Evolutionary conservation across 2,113 vertebrate species (phyloP).

Genomic region (Erinaceus europaeus): DNA sequence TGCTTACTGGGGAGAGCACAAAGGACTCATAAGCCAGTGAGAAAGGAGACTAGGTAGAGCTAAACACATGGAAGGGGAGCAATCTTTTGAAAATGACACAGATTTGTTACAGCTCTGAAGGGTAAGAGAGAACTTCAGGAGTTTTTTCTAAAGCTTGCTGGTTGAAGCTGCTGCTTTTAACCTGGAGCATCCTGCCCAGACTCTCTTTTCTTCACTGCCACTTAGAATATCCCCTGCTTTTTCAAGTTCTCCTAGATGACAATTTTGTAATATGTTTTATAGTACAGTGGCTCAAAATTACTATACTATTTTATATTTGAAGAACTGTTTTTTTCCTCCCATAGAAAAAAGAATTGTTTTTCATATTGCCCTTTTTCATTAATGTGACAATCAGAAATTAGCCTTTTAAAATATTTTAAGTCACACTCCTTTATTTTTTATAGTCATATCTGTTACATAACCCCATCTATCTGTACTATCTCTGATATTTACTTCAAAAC

Average conservation of each 20-base stretch:
- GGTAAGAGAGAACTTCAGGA: background rate
- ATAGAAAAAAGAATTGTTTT: background rate
- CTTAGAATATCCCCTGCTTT: background rate
- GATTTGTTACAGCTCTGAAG: slow-evolving; percentile 34
- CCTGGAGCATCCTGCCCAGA: background rate
- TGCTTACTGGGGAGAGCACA: slow-evolving; percentile 25
- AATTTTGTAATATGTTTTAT: background rate
- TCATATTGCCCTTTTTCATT: background rate
- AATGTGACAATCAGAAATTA: slow-evolving; percentile 25
- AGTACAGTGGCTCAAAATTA: background rate
- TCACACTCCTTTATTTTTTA: slow-evolving; percentile 38
- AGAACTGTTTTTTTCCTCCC: background rate
- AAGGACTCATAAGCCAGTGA: background rate
- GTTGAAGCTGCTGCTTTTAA: background rate
- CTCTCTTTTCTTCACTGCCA: background rate
- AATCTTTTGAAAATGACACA: slow-evolving; percentile 17
- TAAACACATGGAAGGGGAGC: background rate
- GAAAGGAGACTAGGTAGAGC: background rate
- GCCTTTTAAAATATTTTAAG: slow-evolving; percentile 27
- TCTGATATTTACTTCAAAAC: slow-evolving; percentile 58
- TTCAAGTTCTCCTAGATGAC: background rate
- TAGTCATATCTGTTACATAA: slow-evolving; percentile 15
- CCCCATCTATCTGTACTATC: background rate
- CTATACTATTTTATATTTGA: background rate
- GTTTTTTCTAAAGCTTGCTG: background rate